Percentiles rank a stretch among this genome's conserved stretches.
Conservation (phyloP, 2,797 vertebrate genomes). For the Masticophis lateralis region DNA sequence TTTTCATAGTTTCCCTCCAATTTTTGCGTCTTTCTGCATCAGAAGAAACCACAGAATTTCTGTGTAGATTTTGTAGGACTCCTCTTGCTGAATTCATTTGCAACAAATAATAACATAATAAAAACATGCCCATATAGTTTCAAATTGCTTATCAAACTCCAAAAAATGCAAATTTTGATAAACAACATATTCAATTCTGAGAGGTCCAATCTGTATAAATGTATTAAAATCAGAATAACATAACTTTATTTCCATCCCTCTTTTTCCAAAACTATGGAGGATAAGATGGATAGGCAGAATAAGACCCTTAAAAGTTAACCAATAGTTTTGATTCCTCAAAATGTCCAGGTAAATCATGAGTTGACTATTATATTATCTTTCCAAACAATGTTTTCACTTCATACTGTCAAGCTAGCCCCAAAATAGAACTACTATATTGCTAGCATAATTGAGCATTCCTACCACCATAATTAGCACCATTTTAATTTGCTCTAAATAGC, state of each 20-base stretch:
- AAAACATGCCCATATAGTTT: neutral
- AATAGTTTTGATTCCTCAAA: neutral
- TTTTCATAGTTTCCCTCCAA: neutral
- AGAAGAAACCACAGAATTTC: neutral
- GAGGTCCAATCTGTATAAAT: neutral
- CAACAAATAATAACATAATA: neutral
- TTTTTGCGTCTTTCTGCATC: neutral
- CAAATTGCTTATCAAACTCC: neutral
- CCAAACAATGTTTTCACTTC: constrained; percentile 26
- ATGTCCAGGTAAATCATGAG: neutral
- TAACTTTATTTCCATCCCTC: neutral
- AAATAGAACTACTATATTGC: constrained; percentile 58
- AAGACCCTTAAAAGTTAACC: neutral
- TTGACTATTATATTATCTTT: neutral
- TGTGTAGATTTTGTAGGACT: neutral
- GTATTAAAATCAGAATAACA: neutral
- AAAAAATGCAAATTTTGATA: neutral
- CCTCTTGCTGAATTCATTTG: neutral
- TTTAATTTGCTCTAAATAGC: constrained; percentile 78
- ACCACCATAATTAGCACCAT: constrained; percentile 72
- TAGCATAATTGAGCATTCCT: constrained; percentile 63
- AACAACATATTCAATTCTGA: neutral
- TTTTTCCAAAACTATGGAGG: neutral
- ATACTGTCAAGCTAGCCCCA: constrained; percentile 59
- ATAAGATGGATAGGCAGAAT: neutral